Percentiles rank a stretch among this genome's conserved stretches.
phyloP scores from a whole-genome alignment of 1,140 invertebrate genomes.

The Saxidomus purpurata region DNA sequence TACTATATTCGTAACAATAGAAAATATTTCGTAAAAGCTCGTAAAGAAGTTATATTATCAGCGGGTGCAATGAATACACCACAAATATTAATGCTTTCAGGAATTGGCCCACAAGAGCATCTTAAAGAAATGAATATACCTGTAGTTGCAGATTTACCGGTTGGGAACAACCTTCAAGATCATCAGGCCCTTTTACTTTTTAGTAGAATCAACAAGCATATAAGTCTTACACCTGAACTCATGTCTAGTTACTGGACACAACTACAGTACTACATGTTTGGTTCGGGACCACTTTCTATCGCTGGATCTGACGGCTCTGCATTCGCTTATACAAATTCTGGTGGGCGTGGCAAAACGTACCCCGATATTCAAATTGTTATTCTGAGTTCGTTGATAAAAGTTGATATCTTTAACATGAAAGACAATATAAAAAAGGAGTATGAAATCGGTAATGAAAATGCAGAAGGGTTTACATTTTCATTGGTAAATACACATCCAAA shows the following conservation, averaged over 20 bases:
- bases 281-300: background rate
- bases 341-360: background rate
- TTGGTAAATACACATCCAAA: slow-evolving; percentile 72
- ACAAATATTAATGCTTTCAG: slow-evolving; percentile 95
- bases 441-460: background rate
- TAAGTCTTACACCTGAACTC: background rate
- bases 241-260: background rate
- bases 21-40: slow-evolving; percentile 29
- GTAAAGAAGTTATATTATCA: slow-evolving; percentile 53
- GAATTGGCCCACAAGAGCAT: slow-evolving; percentile 90
- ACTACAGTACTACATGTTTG: slow-evolving; percentile 3
- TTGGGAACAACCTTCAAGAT: slow-evolving; percentile 4
- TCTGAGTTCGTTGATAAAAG: background rate
- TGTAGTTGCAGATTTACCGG: too few species aligned
- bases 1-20: slow-evolving; percentile 1
- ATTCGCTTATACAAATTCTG: background rate
- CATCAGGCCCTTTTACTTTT: background rate
- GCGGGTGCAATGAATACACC: slow-evolving; percentile 89
- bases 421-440: background rate
- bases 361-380: slow-evolving; percentile 43
- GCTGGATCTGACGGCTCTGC: background rate
- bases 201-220: background rate
- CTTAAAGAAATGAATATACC: slow-evolving; percentile 28
- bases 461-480: background rate
- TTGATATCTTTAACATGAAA: background rate